phyloP scores from a whole-genome alignment of 23 tunicate genomes.

The Trididemnum nubilum region DNA sequence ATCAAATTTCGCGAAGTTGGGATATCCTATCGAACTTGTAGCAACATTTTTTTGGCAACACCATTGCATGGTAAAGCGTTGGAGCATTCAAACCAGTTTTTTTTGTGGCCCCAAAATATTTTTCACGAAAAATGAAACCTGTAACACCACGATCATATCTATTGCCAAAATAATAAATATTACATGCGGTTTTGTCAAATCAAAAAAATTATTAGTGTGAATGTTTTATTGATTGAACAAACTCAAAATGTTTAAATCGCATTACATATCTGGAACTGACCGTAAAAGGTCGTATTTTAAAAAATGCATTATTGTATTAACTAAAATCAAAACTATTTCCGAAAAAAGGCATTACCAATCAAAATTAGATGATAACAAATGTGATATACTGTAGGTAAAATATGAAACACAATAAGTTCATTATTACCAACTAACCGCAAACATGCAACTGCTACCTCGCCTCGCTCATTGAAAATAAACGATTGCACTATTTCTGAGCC shows the following conservation, averaged over 20 bases:
- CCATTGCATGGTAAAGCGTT: too few species aligned
- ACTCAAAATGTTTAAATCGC: not conserved
- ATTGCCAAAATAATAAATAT: too few species aligned
- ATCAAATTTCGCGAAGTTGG: too few species aligned
- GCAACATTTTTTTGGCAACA: too few species aligned
- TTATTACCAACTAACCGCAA: not conserved
- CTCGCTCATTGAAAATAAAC: not conserved
- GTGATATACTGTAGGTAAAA: not conserved
- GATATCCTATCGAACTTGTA: too few species aligned
- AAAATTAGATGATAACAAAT: not conserved
- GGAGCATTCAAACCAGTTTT: too few species aligned
- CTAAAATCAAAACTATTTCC: not conserved
- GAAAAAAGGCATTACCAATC: not conserved
- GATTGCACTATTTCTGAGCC: not conserved
- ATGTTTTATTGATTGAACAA: too few species aligned
- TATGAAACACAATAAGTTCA: not conserved
- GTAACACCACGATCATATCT: too few species aligned
- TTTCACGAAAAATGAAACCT: too few species aligned
- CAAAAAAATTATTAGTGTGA: too few species aligned
- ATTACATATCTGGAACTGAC: not conserved
- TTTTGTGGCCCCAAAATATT: too few species aligned
- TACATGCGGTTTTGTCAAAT: too few species aligned
- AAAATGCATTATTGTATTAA: not conserved
- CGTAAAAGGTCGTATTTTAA: not conserved
- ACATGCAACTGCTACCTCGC: not conserved